A percentile compares a stretch with the other conserved stretches of the same genome.
phyloP scores from a whole-genome alignment of 1,140 invertebrate genomes.

The Sitobion miscanthi region DNA sequence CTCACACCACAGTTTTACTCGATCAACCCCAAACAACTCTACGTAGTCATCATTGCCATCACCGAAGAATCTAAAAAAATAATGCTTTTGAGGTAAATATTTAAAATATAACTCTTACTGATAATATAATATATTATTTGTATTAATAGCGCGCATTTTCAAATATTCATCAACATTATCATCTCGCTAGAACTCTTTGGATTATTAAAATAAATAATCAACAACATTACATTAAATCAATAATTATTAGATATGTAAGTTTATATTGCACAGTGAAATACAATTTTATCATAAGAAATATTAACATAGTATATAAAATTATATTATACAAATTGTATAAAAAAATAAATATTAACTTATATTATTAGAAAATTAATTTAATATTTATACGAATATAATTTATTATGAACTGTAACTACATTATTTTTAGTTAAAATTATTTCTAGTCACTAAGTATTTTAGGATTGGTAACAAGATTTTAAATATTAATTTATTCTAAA shows the following conservation, averaged over 20 bases:
- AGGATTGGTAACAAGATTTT: too few relatives aligned
- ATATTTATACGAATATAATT: too few relatives aligned
- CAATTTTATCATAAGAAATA: too few relatives aligned
- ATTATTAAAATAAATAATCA: background rate
- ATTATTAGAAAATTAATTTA: too few relatives aligned
- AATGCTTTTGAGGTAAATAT: background rate
- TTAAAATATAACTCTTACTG: background rate
- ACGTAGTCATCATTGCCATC: background rate
- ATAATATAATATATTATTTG: background rate
- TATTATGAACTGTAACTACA: too few relatives aligned
- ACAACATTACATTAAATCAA: background rate
- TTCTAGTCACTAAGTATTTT: too few relatives aligned
- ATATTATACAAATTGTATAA: too few relatives aligned
- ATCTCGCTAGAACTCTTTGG: background rate
- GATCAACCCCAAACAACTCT: background rate
- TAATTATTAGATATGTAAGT: background rate
- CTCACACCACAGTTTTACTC: fast-evolving
- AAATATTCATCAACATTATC: background rate
- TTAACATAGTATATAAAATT: too few relatives aligned
- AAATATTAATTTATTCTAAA: too few relatives aligned
- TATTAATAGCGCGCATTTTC: background rate
- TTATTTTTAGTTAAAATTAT: too few relatives aligned
- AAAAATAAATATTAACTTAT: too few relatives aligned
- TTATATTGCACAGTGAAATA: too few relatives aligned
- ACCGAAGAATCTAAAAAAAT: background rate